Conservation (phyloP, 2,113 vertebrate species). For the Chloroceryle aenea region DNA sequence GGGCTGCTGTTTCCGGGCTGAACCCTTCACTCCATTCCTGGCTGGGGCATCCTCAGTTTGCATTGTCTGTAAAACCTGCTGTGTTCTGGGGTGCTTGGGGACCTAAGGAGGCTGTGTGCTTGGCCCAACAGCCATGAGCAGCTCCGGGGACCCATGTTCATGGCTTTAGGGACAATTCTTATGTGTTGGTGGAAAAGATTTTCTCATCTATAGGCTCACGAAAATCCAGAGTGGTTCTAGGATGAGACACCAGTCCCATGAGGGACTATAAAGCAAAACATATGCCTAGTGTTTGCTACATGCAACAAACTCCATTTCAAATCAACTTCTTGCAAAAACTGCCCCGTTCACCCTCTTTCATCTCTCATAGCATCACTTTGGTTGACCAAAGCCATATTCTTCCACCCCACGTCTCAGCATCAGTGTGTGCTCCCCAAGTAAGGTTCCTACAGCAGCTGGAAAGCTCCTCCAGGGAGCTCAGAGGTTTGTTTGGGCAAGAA, state of each 20-base stretch:
- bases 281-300: background rate
- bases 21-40: background rate
- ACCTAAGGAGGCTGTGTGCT: background rate
- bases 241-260: background rate
- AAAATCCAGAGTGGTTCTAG: background rate
- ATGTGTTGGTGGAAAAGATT: fast-evolving
- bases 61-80: fast-evolving
- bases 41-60: background rate
- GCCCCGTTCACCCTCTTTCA: background rate
- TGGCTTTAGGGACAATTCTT: background rate
- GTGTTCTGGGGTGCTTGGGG: background rate
- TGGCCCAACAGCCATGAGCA: fast-evolving
- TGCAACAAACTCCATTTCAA: background rate
- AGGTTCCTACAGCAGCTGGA: background rate
- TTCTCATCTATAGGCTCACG: background rate
- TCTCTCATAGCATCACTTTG: background rate
- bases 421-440: fast-evolving
- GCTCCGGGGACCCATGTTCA: background rate
- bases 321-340: background rate
- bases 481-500: background rate
- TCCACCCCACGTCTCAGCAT: fast-evolving
- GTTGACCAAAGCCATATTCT: background rate
- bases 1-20: fast-evolving
- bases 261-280: background rate
- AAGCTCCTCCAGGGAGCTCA: background rate